A percentile compares a stretch with the other conserved stretches of the same genome.
Evolutionary conservation across 2,797 vertebrate species (phyloP).

Genomic region (Onychomys arenicola): DNA sequence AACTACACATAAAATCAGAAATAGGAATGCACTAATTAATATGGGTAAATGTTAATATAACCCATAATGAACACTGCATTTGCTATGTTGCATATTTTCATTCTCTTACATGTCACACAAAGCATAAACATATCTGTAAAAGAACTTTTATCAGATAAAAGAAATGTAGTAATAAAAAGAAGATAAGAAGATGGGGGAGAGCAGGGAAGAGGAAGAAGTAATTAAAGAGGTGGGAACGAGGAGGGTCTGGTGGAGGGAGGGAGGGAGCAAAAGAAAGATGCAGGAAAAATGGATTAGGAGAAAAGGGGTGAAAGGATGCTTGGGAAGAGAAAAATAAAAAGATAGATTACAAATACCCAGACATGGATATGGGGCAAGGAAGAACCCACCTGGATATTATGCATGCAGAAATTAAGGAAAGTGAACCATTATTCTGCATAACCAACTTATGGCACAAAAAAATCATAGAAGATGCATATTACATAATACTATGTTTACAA

Average conservation of each 20-base stretch:
- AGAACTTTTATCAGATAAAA: background rate
- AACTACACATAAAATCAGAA: background rate
- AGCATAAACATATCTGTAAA: background rate
- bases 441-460: background rate
- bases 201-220: background rate
- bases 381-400: background rate
- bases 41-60: background rate
- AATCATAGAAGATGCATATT: background rate
- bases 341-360: background rate
- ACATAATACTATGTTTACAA: background rate
- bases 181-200: background rate
- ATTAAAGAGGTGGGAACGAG: too few species aligned
- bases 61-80: background rate
- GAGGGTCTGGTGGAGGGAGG: background rate
- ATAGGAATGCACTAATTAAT: background rate
- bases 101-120: background rate
- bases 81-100: background rate
- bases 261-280: background rate
- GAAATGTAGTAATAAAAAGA: background rate
- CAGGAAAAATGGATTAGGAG: background rate
- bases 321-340: background rate
- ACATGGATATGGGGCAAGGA: background rate
- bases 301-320: too few species aligned
- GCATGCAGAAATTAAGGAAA: background rate
- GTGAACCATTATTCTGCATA: background rate